Conservation (phyloP, 1,140 invertebrate species). For the Anadara kagoshimensis region DNA sequence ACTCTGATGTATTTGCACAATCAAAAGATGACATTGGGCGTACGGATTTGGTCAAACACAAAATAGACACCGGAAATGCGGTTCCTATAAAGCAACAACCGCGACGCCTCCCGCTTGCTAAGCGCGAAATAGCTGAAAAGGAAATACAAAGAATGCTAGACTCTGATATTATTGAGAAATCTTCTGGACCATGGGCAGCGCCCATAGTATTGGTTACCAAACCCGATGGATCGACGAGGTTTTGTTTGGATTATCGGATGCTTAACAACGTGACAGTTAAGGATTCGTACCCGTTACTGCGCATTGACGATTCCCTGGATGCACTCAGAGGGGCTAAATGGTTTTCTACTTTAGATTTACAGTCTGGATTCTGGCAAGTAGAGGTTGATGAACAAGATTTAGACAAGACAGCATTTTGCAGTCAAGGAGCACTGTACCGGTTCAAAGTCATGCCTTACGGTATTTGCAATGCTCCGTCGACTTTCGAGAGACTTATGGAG, state of each 20-base stretch:
- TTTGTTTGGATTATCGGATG: neutral
- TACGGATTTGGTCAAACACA: neutral
- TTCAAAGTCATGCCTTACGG: too few relatives aligned
- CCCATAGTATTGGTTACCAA: neutral
- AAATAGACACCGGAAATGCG: neutral
- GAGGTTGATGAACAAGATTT: too few relatives aligned
- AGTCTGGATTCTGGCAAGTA: too few relatives aligned
- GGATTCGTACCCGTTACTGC: neutral
- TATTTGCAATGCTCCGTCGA: too few relatives aligned
- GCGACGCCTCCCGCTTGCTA: neutral
- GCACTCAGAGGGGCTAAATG: neutral
- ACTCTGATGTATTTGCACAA: neutral
- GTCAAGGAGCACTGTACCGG: too few relatives aligned
- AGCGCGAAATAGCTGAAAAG: neutral
- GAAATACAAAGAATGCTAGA: constrained; percentile 6
- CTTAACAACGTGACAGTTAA: neutral
- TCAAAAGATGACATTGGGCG: neutral
- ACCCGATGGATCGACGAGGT: neutral
- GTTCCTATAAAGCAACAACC: neutral
- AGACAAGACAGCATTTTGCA: too few relatives aligned
- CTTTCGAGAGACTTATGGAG: too few relatives aligned
- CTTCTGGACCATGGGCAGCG: neutral
- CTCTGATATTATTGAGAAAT: neutral
- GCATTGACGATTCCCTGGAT: neutral
- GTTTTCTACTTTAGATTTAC: neutral